phyloP scores from a whole-genome alignment of 2,113 vertebrate species.

The Chauna torquata region DNA sequence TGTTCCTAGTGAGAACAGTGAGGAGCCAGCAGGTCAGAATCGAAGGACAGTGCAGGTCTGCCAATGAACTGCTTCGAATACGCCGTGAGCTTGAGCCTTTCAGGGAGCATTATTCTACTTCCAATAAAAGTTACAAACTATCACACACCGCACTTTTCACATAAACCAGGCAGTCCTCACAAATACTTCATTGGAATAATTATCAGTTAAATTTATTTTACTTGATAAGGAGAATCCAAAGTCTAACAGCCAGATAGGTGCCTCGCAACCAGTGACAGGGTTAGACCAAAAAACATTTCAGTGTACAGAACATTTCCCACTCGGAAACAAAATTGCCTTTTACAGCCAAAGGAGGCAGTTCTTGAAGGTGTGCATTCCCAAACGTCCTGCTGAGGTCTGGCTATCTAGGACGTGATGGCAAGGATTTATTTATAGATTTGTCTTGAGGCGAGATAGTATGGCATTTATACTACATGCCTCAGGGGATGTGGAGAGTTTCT shows the following conservation, averaged over 20 bases:
- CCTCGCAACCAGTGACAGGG: background rate
- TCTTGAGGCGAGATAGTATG: background rate
- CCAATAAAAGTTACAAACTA: background rate
- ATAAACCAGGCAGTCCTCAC: background rate
- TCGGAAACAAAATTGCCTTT: background rate
- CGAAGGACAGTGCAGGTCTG: background rate
- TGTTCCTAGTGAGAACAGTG: background rate
- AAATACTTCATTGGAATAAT: background rate
- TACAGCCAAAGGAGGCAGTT: background rate
- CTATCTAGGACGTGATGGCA: background rate
- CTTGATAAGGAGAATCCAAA: background rate
- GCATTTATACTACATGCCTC: fast-evolving
- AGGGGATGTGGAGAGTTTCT: background rate
- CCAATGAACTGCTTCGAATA: background rate
- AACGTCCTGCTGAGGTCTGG: background rate
- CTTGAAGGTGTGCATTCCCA: background rate
- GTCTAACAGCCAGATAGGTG: background rate
- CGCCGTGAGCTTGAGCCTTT: background rate
- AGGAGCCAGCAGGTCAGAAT: background rate
- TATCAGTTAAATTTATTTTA: background rate
- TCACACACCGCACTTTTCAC: background rate
- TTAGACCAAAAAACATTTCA: background rate
- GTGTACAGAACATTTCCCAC: background rate
- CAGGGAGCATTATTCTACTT: background rate
- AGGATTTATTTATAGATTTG: background rate